Conservation (phyloP, 2,113 vertebrate genomes). For the Cathartes aura region DNA sequence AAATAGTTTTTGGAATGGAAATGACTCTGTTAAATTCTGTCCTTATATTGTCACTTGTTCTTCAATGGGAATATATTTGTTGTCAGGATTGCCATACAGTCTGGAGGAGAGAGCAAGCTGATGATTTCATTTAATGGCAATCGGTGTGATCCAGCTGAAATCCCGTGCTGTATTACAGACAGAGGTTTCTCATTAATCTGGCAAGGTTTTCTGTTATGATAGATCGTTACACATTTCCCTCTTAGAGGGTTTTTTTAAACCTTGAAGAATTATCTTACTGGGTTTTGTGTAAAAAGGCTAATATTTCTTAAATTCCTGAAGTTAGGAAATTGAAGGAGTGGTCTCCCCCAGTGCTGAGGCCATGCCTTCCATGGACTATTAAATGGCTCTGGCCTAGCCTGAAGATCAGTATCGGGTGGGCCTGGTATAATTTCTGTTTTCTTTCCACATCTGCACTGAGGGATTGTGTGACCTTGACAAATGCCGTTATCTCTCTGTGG, state of each 20-base stretch:
- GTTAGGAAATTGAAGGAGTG: neutral
- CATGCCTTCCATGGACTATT: neutral
- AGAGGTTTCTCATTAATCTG: constrained; percentile 12
- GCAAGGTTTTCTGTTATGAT: neutral
- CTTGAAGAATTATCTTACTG: neutral
- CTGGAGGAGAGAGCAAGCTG: neutral
- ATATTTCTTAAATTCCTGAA: neutral
- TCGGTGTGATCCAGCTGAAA: constrained; percentile 15
- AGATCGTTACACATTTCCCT: neutral
- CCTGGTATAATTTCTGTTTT: neutral
- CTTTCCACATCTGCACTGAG: neutral
- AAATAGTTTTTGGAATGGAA: neutral
- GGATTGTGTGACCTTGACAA: neutral
- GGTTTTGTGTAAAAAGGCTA: neutral
- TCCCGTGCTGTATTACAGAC: neutral
- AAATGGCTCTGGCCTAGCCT: neutral
- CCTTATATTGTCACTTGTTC: neutral
- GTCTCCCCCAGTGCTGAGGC: neutral
- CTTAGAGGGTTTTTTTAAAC: neutral
- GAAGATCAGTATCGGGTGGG: neutral
- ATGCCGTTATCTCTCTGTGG: neutral
- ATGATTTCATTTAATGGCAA: constrained; percentile 20
- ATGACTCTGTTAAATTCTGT: neutral
- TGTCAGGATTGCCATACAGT: neutral
- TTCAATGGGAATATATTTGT: neutral